A percentile compares a stretch with the other conserved stretches of the same genome.
phyloP scores from a whole-genome alignment of 2,113 vertebrate species.

The Daubentonia madagascariensis region DNA sequence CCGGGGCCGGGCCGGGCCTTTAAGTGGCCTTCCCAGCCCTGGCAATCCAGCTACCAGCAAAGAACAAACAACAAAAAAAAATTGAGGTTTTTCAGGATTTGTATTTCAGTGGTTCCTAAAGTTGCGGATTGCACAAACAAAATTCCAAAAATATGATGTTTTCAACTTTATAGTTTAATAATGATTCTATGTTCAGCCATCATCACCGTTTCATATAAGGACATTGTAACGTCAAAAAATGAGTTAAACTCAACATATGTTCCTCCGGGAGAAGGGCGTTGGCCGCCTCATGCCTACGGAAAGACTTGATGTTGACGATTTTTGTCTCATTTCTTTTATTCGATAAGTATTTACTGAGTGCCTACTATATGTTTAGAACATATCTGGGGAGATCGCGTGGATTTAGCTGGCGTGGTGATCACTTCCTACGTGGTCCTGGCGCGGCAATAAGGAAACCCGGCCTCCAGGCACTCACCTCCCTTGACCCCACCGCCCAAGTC shows the following conservation, averaged over 20 bases:
- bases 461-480: not conserved
- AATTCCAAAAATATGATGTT: not conserved
- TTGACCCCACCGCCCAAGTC: rapidly evolving
- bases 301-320: not conserved
- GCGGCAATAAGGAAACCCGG: rapidly evolving
- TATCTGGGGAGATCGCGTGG: not conserved
- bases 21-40: rapidly evolving
- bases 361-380: not conserved
- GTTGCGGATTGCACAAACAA: not conserved
- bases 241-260: not conserved
- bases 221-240: not conserved
- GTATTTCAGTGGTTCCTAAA: not conserved
- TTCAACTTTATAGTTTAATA: not conserved
- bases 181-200: not conserved
- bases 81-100: not conserved
- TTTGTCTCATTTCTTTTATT: not conserved
- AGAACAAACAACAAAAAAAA: not conserved
- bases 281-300: not conserved
- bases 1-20: rapidly evolving
- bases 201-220: not conserved
- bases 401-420: no score
- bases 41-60: not conserved
- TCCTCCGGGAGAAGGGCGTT: rapidly evolving
- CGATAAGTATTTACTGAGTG: not conserved
- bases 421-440: rapidly evolving